Percentiles rank a stretch among this genome's conserved stretches.
These are phyloP conservation scores for Oryzias celebensis DNA, from an alignment of 2,113 vertebrate species.

Conservation along the genomic window DNA sequence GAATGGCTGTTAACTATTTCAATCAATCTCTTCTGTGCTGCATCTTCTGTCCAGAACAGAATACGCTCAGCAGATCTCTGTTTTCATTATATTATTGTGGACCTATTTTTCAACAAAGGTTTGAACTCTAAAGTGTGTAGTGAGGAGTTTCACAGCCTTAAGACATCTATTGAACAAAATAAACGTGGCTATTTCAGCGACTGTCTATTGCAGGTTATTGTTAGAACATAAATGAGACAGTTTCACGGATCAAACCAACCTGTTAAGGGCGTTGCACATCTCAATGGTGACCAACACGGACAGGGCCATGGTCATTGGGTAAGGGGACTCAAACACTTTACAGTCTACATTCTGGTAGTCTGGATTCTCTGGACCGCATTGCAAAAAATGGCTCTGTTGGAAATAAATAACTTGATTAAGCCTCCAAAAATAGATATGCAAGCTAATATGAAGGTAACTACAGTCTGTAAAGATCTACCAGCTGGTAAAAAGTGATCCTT, in stretches of 20 bases:
- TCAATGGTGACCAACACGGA: slow-evolving; percentile 98
- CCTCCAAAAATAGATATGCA: no score
- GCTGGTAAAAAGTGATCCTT: slow-evolving; percentile 90
- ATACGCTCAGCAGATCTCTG: no score
- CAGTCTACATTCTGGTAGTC: slow-evolving; percentile 87
- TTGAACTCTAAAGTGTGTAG: no score
- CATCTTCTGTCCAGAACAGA: no score
- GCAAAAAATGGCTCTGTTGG: slow-evolving; percentile 92
- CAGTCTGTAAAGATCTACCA: slow-evolving; percentile 74
- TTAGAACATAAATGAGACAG: background rate
- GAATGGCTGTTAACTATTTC: no score
- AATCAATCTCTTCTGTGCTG: no score
- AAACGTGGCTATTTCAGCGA: no score
- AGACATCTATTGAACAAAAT: no score
- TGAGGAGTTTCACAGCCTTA: no score
- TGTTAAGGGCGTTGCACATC: slow-evolving; percentile 99
- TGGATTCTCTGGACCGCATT: slow-evolving; percentile 91
- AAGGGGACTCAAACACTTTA: slow-evolving; percentile 93
- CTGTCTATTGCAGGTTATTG: no score
- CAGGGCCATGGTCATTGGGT: slow-evolving; percentile 98
- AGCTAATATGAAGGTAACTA: background rate
- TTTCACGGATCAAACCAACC: slow-evolving; percentile 73
- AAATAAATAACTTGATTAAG: background rate
- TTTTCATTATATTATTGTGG: no score
- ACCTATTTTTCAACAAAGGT: no score